A percentile compares a stretch with the other conserved stretches of the same genome.
Evolutionary conservation across 2,113 vertebrate genomes (phyloP).

Genomic region (Syngnathus typhle): DNA sequence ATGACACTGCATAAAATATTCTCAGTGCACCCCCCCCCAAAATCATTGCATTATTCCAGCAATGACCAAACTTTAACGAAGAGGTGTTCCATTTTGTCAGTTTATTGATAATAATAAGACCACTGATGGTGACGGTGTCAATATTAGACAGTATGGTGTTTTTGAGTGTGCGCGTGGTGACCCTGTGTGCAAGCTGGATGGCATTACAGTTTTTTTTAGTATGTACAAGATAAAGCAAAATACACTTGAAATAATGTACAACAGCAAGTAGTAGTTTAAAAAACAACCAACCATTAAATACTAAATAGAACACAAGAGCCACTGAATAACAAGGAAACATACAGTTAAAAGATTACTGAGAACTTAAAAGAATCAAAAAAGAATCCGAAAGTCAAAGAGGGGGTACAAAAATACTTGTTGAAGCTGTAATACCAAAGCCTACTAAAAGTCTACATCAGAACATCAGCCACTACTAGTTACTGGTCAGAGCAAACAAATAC

Average conservation of each 20-base stretch:
- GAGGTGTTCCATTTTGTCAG: conserved; percentile 55
- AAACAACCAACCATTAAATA: conserved; percentile 49
- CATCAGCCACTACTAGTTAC: conserved; percentile 41
- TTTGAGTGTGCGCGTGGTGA: conserved; percentile 43
- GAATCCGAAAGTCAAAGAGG: conserved; percentile 7
- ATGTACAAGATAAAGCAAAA: conserved; percentile 50
- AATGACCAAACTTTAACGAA: conserved; percentile 20
- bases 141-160: conserved; percentile 80
- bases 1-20: not conserved
- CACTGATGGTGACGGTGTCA: conserved; percentile 94
- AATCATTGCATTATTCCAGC: not conserved
- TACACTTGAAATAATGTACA: conserved; percentile 38
- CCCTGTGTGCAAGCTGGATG: conserved; percentile 57
- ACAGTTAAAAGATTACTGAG: conserved; percentile 2
- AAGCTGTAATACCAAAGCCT: conserved; percentile 41
- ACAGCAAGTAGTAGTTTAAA: conserved; percentile 22
- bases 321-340: not conserved
- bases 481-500: conserved; percentile 51
- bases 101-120: conserved; percentile 98
- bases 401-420: conserved; percentile 34
- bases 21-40: not conserved
- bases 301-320: conserved; percentile 33
- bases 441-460: conserved; percentile 52
- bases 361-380: conserved; percentile 16
- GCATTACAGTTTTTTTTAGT: conserved; percentile 54